These are phyloP conservation scores for Helicoverpa armigera DNA, from an alignment of 1,140 invertebrate species.

Conservation along the genomic window DNA sequence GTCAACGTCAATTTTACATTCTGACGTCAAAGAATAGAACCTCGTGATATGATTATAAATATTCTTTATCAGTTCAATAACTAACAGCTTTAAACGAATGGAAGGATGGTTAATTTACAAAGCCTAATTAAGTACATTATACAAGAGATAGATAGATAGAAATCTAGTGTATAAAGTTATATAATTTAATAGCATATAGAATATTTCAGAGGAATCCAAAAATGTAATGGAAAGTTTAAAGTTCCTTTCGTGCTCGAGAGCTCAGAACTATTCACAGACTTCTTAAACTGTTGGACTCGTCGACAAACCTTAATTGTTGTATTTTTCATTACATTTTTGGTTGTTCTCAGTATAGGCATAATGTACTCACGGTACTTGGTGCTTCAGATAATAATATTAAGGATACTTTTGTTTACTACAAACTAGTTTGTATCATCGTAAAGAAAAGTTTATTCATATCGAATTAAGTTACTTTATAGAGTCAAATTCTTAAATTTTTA, in stretches of 20 bases:
- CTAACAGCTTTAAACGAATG: conserved; percentile 70
- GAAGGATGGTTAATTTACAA: conserved; percentile 82
- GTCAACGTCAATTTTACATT: conserved; percentile 13
- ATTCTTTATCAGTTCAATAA: conserved; percentile 50
- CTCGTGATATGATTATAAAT: conserved; percentile 47
- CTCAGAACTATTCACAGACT: no score
- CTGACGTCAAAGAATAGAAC: conserved; percentile 23
- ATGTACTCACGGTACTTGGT: conserved; percentile 71
- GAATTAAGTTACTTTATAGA: conserved; percentile 39
- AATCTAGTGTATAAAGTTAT: conserved; percentile 72
- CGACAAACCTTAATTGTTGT: background rate
- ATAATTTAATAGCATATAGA: conserved; percentile 48
- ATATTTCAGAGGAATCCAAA: conserved; percentile 23
- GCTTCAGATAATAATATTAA: conserved; percentile 74
- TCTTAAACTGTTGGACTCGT: background rate
- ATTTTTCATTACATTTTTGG: conserved; percentile 15
- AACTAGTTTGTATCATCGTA: conserved; percentile 43
- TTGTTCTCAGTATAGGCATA: conserved; percentile 51
- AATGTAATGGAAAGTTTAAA: conserved; percentile 8
- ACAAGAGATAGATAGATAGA: conserved; percentile 81
- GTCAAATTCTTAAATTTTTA: conserved; percentile 62
- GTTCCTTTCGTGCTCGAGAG: no score
- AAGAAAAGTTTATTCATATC: conserved; percentile 58
- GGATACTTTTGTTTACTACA: conserved; percentile 55
- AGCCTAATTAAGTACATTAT: conserved; percentile 75